A percentile compares a stretch with the other conserved stretches of the same genome.
Conservation (phyloP, 2,888 invertebrate species). For the Cactoblastis cactorum region DNA sequence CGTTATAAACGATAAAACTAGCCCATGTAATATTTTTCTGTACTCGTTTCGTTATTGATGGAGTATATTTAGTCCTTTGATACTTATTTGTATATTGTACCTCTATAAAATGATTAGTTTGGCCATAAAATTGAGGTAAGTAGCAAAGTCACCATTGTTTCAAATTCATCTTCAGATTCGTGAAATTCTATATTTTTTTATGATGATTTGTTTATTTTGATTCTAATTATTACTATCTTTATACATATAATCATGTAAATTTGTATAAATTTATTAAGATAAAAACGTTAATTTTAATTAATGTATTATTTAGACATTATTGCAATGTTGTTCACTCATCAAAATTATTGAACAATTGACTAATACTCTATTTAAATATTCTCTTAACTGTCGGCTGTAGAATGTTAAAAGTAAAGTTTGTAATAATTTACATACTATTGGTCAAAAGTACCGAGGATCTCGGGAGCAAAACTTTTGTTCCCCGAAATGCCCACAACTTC, state of each 20-base stretch:
- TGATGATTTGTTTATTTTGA: too few species aligned
- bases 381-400: background rate
- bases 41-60: background rate
- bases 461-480: constrained; percentile 5
- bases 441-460: background rate
- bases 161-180: too few species aligned
- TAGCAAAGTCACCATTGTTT: too few species aligned
- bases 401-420: background rate
- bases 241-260: too few species aligned
- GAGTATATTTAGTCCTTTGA: background rate
- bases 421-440: constrained; percentile 1
- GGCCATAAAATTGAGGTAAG: too few species aligned
- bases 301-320: too few species aligned
- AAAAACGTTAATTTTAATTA: too few species aligned
- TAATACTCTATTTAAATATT: background rate
- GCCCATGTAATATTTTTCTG: background rate
- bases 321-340: too few species aligned
- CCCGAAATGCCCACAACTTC: background rate
- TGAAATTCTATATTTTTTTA: too few species aligned
- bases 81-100: background rate
- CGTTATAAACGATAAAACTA: background rate
- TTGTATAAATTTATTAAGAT: too few species aligned
- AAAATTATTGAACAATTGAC: background rate
- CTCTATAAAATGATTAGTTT: too few species aligned
- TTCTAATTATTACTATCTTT: too few species aligned